phyloP scores from a whole-genome alignment of 64 coral and sea anemone species.

The Pachyseris speciosa region DNA sequence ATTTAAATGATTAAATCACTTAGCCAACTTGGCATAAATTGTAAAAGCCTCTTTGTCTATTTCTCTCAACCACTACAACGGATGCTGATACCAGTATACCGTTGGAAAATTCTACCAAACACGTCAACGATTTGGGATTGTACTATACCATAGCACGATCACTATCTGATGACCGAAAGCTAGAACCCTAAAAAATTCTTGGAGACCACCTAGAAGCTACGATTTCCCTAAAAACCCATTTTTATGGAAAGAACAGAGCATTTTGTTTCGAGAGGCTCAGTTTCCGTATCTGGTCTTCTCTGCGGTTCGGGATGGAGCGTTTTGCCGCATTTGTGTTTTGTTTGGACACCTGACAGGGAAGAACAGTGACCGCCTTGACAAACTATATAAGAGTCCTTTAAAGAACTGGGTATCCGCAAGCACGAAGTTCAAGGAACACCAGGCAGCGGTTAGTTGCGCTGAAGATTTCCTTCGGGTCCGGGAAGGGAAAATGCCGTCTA shows the following conservation, averaged over 20 bases:
- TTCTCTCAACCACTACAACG: constrained; percentile 75
- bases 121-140: constrained; percentile 75
- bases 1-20: constrained; percentile 24
- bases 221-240: constrained; percentile 67
- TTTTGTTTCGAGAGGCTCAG: constrained; percentile 64
- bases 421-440: constrained; percentile 81
- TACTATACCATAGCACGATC: constrained; percentile 58
- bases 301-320: constrained; percentile 64
- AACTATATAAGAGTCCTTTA: constrained; percentile 76
- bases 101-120: too few relatives aligned
- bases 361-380: constrained; percentile 72
- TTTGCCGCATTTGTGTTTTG: constrained; percentile 71
- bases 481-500: constrained; percentile 74
- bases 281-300: constrained; percentile 80
- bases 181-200: constrained; percentile 74
- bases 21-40: constrained; percentile 62
- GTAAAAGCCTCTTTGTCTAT: constrained; percentile 74
- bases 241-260: constrained; percentile 80
- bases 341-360: constrained; percentile 81
- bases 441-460: constrained; percentile 56
- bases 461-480: constrained; percentile 73
- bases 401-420: constrained; percentile 79
- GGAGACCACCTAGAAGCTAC: constrained; percentile 76
- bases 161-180: constrained; percentile 74
- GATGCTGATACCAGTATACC: too few relatives aligned